Percentiles rank a stretch among this genome's conserved stretches.
phyloP scores from a whole-genome alignment of 2,113 vertebrate species.

The Upupa epops region DNA sequence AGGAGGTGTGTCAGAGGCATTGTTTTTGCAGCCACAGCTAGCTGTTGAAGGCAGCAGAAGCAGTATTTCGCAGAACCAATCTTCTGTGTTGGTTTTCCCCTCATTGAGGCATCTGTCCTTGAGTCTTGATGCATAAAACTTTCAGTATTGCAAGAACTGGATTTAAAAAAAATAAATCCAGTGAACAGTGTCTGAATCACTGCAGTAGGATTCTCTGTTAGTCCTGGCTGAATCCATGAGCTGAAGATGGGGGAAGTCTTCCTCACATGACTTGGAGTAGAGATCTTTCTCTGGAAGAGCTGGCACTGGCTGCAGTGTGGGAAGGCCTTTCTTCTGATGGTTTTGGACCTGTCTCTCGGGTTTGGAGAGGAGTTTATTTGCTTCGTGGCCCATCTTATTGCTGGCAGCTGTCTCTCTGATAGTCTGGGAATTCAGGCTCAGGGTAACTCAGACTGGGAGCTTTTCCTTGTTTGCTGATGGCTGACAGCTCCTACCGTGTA shows the following conservation, averaged over 20 bases:
- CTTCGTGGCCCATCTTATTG: not conserved
- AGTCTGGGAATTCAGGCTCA: not conserved
- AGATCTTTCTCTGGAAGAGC: not conserved
- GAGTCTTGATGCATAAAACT: not conserved
- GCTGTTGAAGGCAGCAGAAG: not conserved
- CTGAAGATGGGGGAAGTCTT: not conserved
- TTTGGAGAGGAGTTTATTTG: constrained; percentile 24
- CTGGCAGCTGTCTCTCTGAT: constrained; percentile 9
- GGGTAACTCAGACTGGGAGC: not conserved
- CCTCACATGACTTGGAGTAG: not conserved
- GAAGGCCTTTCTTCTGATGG: constrained; percentile 35
- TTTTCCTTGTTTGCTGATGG: not conserved
- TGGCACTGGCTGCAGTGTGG: not conserved
- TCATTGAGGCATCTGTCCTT: not conserved
- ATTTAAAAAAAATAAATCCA: not conserved
- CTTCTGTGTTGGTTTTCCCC: not conserved
- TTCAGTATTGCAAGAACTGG: not conserved
- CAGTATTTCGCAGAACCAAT: not conserved
- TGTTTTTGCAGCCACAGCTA: not conserved
- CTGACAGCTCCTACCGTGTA: not conserved
- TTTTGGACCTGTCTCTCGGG: constrained; percentile 15
- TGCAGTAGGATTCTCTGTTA: not conserved
- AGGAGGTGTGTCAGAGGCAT: not conserved
- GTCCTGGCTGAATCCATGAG: not conserved
- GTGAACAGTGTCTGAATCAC: not conserved